phyloP scores from a whole-genome alignment of 2,797 vertebrate genomes.

The Artibeus jamaicensis region DNA sequence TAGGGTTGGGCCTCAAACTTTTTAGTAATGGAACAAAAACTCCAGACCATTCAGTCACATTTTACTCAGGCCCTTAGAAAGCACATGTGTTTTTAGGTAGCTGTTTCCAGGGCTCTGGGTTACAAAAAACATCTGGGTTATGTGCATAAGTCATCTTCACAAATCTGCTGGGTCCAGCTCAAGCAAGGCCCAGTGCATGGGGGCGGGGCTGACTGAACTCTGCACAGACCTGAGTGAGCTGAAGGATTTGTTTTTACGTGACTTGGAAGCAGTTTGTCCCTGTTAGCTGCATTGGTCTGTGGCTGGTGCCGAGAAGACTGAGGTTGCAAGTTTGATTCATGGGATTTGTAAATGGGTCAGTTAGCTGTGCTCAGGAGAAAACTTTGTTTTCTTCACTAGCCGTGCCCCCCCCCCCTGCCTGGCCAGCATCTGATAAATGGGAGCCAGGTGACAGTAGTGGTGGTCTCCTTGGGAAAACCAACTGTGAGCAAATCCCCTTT shows the following conservation, averaged over 20 bases:
- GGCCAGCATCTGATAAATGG: not conserved
- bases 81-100: not conserved
- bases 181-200: not conserved
- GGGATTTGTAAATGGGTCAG: not conserved
- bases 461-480: not conserved
- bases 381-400: not conserved
- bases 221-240: not conserved
- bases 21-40: not conserved
- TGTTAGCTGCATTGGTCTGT: not conserved
- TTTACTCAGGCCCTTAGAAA: not conserved
- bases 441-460: not conserved
- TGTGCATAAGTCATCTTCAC: not conserved
- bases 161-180: not conserved
- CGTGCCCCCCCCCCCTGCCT: not conserved
- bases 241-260: not conserved
- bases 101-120: not conserved
- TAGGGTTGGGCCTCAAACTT: not conserved
- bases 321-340: not conserved
- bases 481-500: not conserved
- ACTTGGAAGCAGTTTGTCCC: slow-evolving; percentile 22
- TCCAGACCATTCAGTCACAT: not conserved
- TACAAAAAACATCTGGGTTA: slow-evolving; percentile 29
- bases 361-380: slow-evolving; percentile 26
- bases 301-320: not conserved
- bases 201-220: not conserved